These are phyloP conservation scores for Diplazon laetatorius DNA, from an alignment of 2,888 invertebrate genomes.

Conservation along the genomic window DNA sequence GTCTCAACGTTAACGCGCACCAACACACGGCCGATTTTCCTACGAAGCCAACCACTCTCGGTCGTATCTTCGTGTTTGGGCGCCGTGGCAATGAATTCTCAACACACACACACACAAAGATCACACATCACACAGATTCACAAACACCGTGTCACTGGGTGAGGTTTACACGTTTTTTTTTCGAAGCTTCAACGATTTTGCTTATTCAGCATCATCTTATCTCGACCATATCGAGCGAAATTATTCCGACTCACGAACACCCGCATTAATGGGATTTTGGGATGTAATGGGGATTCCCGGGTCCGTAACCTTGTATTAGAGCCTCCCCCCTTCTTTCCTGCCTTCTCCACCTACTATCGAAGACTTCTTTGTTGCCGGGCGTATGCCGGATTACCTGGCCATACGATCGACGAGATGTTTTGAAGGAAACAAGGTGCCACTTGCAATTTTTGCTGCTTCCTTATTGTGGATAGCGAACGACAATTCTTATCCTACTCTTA, in stretches of 20 bases:
- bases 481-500: too few species aligned
- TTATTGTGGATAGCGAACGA: too few species aligned
- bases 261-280: conserved; percentile 47
- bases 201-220: conserved; percentile 4
- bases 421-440: too few species aligned
- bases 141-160: conserved; percentile 15
- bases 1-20: too few species aligned
- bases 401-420: conserved; percentile 6
- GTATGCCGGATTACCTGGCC: conserved; percentile 8
- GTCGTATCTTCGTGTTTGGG: background rate
- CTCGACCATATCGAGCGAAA: conserved; percentile 1
- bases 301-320: conserved; percentile 31
- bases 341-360: background rate
- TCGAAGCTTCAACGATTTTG: conserved; percentile 30
- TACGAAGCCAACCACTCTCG: background rate
- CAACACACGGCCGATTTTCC: too few species aligned
- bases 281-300: conserved; percentile 47
- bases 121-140: conserved; percentile 9
- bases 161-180: conserved; percentile 27
- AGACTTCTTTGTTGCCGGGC: conserved; percentile 39
- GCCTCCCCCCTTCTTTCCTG: background rate
- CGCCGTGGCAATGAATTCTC: conserved; percentile 14
- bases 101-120: too few species aligned
- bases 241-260: conserved; percentile 47
- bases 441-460: too few species aligned